Percentiles rank a stretch among this genome's conserved stretches.
Evolutionary conservation across 2,113 vertebrate genomes (phyloP).

Genomic region (Hiodon tergisus): DNA sequence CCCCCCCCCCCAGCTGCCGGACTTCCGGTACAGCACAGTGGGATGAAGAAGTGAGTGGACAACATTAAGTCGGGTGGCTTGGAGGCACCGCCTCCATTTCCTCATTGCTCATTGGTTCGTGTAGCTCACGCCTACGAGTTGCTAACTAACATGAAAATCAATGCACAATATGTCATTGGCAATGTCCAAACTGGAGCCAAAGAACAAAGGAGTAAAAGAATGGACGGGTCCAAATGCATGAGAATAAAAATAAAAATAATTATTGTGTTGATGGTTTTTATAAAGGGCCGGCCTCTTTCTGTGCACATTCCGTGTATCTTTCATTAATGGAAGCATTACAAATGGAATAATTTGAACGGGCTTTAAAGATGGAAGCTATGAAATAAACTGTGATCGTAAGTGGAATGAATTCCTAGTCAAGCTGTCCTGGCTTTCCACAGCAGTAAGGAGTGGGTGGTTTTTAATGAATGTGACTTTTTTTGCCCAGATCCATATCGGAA

Average conservation of each 20-base stretch:
- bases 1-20: too few species aligned
- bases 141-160: too few species aligned
- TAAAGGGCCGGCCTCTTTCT: neutral
- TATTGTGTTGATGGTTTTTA: neutral
- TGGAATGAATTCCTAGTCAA: neutral
- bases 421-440: neutral
- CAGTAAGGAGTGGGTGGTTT: neutral
- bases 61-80: too few species aligned
- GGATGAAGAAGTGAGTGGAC: too few species aligned
- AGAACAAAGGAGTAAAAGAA: too few species aligned
- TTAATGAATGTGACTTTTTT: conserved; percentile 8
- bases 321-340: neutral
- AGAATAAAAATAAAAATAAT: neutral
- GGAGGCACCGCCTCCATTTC: too few species aligned
- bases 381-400: neutral
- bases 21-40: too few species aligned
- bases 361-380: neutral
- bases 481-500: neutral
- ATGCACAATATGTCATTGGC: too few species aligned
- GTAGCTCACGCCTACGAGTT: too few species aligned
- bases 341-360: neutral
- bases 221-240: too few species aligned
- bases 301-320: neutral
- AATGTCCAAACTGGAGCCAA: too few species aligned
- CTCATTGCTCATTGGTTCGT: too few species aligned